Evolutionary conservation across 1,140 invertebrate species (phyloP), one percentile per base, ranked within the genome.

Genomic region (Drosophila tsacasi): DNA sequence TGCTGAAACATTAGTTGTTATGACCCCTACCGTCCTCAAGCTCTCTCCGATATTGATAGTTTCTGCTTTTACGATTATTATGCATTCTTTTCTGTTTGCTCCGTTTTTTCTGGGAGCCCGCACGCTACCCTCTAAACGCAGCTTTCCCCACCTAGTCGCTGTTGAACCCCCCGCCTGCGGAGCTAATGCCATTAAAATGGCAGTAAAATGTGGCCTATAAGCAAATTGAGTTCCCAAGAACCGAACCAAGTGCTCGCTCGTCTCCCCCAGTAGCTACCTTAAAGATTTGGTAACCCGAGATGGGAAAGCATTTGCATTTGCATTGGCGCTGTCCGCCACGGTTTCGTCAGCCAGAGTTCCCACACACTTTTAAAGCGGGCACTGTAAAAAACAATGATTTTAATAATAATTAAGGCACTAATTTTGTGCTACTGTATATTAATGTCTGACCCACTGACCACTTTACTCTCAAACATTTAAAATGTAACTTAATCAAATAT

Each of bases 1-100:
- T 73, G 71, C 55, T 61, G n/a, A 80, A 81, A 42, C 57, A 68
- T 76, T 84, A 86, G 84, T 83, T 83, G 65, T 59, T 59, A 66
- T 76, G 50, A 65, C 62, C 64, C 75, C 55, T 23, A 9, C 2
- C 32, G 0, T 9, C 3, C 50, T 8, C 23, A 1, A 9, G 9
- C 8, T 1, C 15, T 3, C 15, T 23, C 9, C 61, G 32, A 61
- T 78, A 76, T 76, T 78, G 75, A 78, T 78, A 78, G 75, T 78
- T 69, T 44, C 57, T 49, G 15, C 42, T 67, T 66, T 76, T 66
- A 76, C 74, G 62, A 74, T 74, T 74, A 74, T 74, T 73, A 73
- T 76, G 65, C 74, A 54, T 58, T 64, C 54, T 44, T n/a, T 65
- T 44, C 27, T 8, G 27, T 32, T 40, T 63, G 6, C 71, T 42